Conservation (phyloP, 2,797 vertebrate genomes). For the Eulemur rubriventer region DNA sequence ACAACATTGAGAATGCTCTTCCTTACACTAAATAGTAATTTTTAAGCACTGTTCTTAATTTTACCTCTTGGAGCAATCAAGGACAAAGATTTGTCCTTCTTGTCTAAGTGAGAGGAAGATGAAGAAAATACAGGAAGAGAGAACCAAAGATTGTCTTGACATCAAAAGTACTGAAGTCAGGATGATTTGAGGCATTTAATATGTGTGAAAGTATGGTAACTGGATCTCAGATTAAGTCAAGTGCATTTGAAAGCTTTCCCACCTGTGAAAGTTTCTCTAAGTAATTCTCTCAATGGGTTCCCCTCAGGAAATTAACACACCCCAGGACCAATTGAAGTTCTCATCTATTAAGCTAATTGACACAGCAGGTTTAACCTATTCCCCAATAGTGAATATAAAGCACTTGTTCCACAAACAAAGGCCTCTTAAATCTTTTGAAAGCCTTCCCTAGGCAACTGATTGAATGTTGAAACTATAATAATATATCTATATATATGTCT, state of each 20-base stretch:
- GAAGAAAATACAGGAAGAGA: background rate
- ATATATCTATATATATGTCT: background rate
- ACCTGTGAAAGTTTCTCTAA: conserved; percentile 63
- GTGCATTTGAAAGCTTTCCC: conserved; percentile 37
- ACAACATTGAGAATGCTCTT: background rate
- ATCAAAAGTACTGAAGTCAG: background rate
- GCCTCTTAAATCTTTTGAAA: conserved; percentile 58
- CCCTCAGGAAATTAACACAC: conserved; percentile 74
- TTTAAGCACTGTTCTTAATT: background rate
- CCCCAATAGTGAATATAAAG: conserved; percentile 63
- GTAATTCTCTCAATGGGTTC: conserved; percentile 71
- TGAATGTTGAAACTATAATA: background rate
- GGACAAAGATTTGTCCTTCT: background rate
- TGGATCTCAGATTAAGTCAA: background rate
- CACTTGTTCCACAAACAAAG: conserved; percentile 69
- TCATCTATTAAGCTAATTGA: conserved; percentile 80
- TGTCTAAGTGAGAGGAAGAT: background rate
- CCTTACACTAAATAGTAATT: background rate
- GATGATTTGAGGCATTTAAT: background rate
- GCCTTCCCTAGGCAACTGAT: background rate
- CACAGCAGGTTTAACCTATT: conserved; percentile 66
- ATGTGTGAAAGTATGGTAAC: background rate
- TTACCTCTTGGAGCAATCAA: background rate
- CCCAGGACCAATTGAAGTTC: conserved; percentile 48
- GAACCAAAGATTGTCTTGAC: background rate